Evolutionary conservation across 2,888 invertebrate genomes (phyloP).

Genomic region (Leptarthrus brevirostris): DNA sequence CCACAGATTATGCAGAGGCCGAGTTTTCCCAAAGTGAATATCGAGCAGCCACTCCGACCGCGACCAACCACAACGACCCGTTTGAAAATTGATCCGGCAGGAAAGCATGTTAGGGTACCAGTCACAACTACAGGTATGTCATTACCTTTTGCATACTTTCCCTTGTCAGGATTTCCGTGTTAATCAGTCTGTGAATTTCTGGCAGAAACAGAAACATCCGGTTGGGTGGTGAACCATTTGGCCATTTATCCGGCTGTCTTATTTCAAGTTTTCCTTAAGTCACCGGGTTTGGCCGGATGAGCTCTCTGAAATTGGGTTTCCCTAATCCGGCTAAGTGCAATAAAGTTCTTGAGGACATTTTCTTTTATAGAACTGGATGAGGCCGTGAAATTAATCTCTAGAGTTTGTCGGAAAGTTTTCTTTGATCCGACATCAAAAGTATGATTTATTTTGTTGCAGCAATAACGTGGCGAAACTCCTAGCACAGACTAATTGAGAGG

Average conservation of each 20-base stretch:
- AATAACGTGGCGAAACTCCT: neutral
- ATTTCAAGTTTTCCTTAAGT: neutral
- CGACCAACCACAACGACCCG: conserved; percentile 59
- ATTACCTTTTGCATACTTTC: conserved; percentile 38
- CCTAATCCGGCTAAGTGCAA: neutral
- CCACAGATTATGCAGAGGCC: conserved; percentile 79
- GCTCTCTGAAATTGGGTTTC: neutral
- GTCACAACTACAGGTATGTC: conserved; percentile 64
- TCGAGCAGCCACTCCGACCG: conserved; percentile 55
- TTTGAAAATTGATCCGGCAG: conserved; percentile 63
- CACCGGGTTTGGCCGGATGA: neutral
- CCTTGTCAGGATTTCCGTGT: conserved; percentile 4
- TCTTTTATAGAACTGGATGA: neutral
- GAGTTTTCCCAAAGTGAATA: conserved; percentile 71
- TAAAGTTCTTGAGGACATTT: neutral
- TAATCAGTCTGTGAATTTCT: neutral
- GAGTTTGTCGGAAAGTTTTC: no score
- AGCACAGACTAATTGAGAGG: neutral
- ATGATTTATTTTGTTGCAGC: no score
- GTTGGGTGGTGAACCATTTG: neutral
- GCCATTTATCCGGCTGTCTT: neutral
- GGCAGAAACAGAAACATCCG: neutral
- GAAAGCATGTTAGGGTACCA: conserved; percentile 66
- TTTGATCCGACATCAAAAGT: no score
- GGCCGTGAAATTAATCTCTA: neutral